Evolutionary conservation across 1,140 invertebrate species (phyloP).

Genomic region (Pristionchus pacificus): DNA sequence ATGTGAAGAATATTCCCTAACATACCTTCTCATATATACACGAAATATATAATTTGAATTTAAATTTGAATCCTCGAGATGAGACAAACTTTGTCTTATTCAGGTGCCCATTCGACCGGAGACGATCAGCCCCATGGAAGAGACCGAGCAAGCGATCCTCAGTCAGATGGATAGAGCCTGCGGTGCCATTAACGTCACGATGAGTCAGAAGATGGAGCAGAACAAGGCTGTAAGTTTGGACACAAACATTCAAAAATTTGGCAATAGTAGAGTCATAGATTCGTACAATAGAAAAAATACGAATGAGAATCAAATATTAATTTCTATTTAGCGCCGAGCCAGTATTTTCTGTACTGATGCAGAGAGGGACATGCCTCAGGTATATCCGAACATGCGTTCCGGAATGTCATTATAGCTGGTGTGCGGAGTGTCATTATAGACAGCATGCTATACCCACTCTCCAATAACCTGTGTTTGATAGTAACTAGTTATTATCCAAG

Average conservation of each 20-base stretch:
- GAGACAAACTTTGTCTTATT: no score
- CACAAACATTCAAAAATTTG: background rate
- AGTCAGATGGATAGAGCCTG: slow-evolving; percentile 22
- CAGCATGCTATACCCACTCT: background rate
- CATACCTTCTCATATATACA: no score
- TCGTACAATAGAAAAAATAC: no score
- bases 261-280: background rate
- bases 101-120: background rate
- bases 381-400: no score
- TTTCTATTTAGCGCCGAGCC: background rate
- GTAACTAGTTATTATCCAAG: background rate
- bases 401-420: no score
- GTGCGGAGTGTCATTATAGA: background rate
- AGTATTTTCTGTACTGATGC: background rate
- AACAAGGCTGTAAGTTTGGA: background rate
- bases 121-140: background rate
- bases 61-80: no score
- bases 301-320: no score
- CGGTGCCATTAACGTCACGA: slow-evolving; percentile 22
- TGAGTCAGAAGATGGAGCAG: background rate
- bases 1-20: no score
- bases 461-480: no score
- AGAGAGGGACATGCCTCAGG: background rate
- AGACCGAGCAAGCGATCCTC: slow-evolving; percentile 7
- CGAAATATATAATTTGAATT: no score